These are phyloP conservation scores for Petaurus breviceps DNA, from an alignment of 2,113 vertebrate genomes.

Conservation along the genomic window DNA sequence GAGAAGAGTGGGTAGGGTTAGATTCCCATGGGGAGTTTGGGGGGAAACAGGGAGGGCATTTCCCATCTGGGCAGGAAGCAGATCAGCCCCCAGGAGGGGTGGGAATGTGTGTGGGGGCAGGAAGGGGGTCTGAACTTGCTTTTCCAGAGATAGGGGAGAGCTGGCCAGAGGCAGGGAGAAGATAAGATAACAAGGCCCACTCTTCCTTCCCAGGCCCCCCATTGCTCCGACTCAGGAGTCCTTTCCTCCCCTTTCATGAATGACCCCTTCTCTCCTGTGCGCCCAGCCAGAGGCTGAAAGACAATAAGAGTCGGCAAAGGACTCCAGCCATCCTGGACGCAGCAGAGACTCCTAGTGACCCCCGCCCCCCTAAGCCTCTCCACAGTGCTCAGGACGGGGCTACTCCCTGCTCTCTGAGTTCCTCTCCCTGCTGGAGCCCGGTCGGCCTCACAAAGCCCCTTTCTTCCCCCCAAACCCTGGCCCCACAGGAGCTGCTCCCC, in stretches of 20 bases:
- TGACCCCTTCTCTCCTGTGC: background rate
- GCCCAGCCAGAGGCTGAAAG: background rate
- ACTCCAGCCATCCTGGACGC: background rate
- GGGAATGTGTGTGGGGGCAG: background rate
- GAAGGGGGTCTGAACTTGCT: background rate
- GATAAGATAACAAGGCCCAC: background rate
- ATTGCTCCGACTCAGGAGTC: background rate
- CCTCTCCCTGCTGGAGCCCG: background rate
- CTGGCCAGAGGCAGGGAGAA: background rate
- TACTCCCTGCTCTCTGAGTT: background rate
- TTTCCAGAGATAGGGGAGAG: background rate
- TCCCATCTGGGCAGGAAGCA: constrained; percentile 21
- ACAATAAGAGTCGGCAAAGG: background rate
- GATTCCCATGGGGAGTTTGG: background rate
- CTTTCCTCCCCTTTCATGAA: background rate
- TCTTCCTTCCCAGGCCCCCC: background rate
- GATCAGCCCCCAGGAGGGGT: background rate
- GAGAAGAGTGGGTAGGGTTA: background rate
- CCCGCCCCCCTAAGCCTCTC: background rate
- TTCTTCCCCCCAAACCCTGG: background rate
- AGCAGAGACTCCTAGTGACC: background rate
- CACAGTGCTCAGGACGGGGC: background rate
- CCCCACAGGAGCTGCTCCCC: background rate
- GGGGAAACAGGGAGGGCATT: background rate
- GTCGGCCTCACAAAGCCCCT: background rate